Percentiles rank a stretch among this genome's conserved stretches.
These are phyloP conservation scores for Acanthisitta chloris DNA, from an alignment of 2,113 vertebrate genomes.

Conservation along the genomic window DNA sequence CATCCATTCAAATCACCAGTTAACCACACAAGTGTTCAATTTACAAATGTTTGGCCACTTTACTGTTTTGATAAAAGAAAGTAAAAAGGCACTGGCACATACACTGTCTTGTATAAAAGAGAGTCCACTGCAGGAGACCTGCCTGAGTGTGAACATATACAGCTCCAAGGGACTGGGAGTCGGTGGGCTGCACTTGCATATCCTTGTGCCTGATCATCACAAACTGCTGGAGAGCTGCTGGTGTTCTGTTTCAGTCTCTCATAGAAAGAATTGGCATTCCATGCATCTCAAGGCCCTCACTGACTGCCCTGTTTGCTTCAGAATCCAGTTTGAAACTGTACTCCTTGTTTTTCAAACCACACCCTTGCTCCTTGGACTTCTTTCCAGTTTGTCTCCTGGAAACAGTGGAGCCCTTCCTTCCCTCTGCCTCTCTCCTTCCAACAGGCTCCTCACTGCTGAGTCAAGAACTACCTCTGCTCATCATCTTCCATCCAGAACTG, in stretches of 20 bases:
- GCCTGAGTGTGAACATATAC: not conserved
- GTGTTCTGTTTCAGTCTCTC: not conserved
- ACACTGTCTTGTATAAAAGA: not conserved
- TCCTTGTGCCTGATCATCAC: not conserved
- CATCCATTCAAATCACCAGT: not conserved
- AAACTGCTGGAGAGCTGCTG: not conserved
- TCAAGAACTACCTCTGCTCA: not conserved
- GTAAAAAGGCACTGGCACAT: not conserved
- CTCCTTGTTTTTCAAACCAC: conserved; percentile 46
- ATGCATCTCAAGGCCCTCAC: not conserved
- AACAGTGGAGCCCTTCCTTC: not conserved
- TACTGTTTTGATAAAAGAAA: not conserved
- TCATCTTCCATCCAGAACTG: not conserved
- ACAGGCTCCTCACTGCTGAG: not conserved
- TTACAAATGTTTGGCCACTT: not conserved
- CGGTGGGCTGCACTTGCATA: accelerated
- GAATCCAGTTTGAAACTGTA: conserved; percentile 17
- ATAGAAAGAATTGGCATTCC: not conserved
- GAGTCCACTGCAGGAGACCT: not conserved
- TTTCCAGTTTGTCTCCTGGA: conserved; percentile 35
- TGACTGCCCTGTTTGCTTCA: not conserved
- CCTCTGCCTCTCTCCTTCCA: not conserved
- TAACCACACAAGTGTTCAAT: not conserved
- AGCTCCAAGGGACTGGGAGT: not conserved
- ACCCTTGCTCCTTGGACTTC: conserved; percentile 12